Evolutionary conservation across 2,797 vertebrate species (phyloP).

Genomic region (Smutsia temminckii): DNA sequence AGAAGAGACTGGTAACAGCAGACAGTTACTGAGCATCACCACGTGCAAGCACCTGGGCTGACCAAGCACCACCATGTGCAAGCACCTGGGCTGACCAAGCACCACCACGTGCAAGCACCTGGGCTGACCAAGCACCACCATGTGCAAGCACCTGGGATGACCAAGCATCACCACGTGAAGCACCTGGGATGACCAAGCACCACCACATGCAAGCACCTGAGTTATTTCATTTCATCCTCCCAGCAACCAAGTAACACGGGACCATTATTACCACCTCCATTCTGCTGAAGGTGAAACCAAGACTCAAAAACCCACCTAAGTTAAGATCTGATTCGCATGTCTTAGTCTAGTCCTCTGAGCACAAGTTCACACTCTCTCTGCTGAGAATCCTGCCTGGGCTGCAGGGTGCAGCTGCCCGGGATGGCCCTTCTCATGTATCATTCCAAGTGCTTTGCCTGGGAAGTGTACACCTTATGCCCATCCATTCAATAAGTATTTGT

Average conservation of each 20-base stretch:
- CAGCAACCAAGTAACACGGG: background rate
- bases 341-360: background rate
- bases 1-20: background rate
- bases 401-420: fast-evolving
- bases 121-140: no score
- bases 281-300: background rate
- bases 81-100: no score
- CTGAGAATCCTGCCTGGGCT: background rate
- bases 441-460: background rate
- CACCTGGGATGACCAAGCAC: no score
- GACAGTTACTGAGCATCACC: background rate
- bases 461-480: fast-evolving
- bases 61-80: no score
- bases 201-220: no score
- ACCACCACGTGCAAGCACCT: no score
- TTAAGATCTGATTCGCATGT: background rate
- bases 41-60: no score
- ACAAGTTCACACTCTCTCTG: background rate
- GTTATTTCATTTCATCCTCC: background rate
- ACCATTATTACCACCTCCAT: background rate
- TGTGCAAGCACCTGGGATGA: no score
- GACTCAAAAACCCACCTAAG: background rate
- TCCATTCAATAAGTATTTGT: background rate
- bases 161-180: no score
- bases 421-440: fast-evolving